Percentiles rank a stretch among this genome's conserved stretches.
phyloP scores from a whole-genome alignment of 2,113 vertebrate genomes.

The Cromileptes altivelis region DNA sequence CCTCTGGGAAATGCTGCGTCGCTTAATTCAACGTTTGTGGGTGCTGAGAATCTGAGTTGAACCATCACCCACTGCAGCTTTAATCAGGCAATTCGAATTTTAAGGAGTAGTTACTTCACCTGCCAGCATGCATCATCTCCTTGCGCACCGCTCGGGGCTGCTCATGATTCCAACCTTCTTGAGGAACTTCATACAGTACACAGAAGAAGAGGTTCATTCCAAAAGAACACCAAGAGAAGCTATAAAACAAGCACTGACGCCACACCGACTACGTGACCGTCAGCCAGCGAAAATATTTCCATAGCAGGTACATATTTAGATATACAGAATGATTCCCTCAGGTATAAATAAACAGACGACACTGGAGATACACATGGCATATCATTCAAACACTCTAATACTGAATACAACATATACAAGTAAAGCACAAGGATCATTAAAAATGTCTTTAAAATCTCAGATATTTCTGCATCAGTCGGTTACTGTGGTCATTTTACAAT shows the following conservation, averaged over 20 bases:
- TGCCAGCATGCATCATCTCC: neutral
- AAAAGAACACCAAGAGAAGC: slow-evolving; percentile 19
- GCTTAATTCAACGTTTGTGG: neutral
- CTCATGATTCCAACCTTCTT: slow-evolving; percentile 16
- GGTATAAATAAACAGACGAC: slow-evolving; percentile 58
- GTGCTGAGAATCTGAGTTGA: too few relatives aligned
- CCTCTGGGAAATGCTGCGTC: slow-evolving; percentile 2
- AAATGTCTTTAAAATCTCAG: slow-evolving; percentile 32
- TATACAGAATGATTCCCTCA: slow-evolving; percentile 45
- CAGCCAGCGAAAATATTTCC: slow-evolving; percentile 14
- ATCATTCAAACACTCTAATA: slow-evolving; percentile 61
- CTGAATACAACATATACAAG: slow-evolving; percentile 75
- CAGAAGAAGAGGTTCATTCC: slow-evolving; percentile 17
- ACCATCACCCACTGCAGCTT: neutral
- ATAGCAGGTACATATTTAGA: slow-evolving; percentile 19
- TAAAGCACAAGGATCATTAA: slow-evolving; percentile 48
- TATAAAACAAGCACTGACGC: slow-evolving; percentile 17
- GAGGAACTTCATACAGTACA: slow-evolving; percentile 43
- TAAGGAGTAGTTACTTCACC: neutral
- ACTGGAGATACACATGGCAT: slow-evolving; percentile 50
- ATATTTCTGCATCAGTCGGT: neutral
- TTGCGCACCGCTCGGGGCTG: neutral
- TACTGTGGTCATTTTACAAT: slow-evolving; percentile 22
- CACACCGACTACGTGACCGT: slow-evolving; percentile 15
- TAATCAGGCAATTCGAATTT: neutral